A percentile compares a stretch with the other conserved stretches of the same genome.
Evolutionary conservation across 2,797 vertebrate genomes (phyloP).

Genomic region (Alauda arvensis): DNA sequence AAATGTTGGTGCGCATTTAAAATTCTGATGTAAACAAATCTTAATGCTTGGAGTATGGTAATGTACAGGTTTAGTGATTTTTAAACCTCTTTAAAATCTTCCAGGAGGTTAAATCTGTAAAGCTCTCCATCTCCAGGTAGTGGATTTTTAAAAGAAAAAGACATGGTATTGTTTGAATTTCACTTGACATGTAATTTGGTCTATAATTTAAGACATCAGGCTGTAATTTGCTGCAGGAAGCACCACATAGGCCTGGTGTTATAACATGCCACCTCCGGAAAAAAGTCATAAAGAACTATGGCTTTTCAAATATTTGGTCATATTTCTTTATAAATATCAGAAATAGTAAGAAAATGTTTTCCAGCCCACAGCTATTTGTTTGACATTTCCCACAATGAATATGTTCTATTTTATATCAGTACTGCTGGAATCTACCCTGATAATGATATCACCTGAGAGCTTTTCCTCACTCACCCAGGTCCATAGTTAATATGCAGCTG

Average conservation of each 20-base stretch:
- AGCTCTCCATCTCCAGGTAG: neutral
- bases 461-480: neutral
- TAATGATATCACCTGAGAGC: neutral
- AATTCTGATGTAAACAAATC: neutral
- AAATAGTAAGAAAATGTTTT: neutral
- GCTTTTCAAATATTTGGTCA: neutral
- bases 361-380: neutral
- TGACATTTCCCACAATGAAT: neutral
- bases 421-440: neutral
- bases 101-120: neutral
- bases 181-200: neutral
- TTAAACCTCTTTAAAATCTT: neutral
- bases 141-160: neutral
- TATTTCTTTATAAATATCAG: neutral
- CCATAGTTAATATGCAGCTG: conserved; percentile 4
- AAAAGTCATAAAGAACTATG: neutral
- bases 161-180: neutral
- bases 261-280: neutral
- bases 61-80: neutral
- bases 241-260: neutral
- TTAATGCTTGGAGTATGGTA: neutral
- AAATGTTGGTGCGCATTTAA: neutral
- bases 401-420: neutral
- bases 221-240: neutral
- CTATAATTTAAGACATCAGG: neutral